Base-by-base conservation (phyloP, 2,888 invertebrate genomes). In the Noctua pronuba region DNA sequence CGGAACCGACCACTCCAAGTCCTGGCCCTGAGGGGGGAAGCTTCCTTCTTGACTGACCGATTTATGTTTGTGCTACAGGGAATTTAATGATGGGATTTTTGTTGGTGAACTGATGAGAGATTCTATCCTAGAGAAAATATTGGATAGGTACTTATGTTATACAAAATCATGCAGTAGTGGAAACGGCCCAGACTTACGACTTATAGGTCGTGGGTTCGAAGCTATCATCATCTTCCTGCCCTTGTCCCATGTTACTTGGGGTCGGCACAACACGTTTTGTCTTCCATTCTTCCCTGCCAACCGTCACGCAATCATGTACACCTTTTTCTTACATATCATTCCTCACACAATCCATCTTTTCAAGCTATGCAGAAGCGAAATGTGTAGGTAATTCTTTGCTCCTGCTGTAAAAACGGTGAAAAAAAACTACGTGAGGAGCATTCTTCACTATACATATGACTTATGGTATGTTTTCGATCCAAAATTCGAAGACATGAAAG, bases 1-100 rank as follows among this genome's bases (percentile, higher is more conserved):
- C 95, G 96, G 96, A 96, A 96, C 94, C 88, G 92, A 80, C 94
- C 95, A 96, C 96, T 96, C 94, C 94, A 90, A 89, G 89, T 88
- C 92, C 91, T 81, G 81, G 83, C 73, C 86, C 78, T 81, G 82
- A 82, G 80, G 81, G 84, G 84, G 86, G 87, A 85, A 90, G 92
- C 92, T 93, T 92, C 92, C 93, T 91, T 91, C 94, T 92, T 90
- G 89, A 90, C 88, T 90, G 88, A 86, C 89, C 90, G 90, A 76
- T 84, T 77, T 75, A 66, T 86, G 76, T 84, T 77, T 73, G 46
- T 49, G 75, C 82, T 76, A 78, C 84, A 79, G 84, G 75, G 89
- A 82, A 86, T 86, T 88, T 82, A 81, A 73, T 84, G 41, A 69
- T 84, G 77, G 70, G 49, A 58, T 77, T 35, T 69, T 79, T 75